Evolutionary conservation across 2,113 vertebrate genomes (phyloP).

Genomic region (Lichenostomus cassidix): DNA sequence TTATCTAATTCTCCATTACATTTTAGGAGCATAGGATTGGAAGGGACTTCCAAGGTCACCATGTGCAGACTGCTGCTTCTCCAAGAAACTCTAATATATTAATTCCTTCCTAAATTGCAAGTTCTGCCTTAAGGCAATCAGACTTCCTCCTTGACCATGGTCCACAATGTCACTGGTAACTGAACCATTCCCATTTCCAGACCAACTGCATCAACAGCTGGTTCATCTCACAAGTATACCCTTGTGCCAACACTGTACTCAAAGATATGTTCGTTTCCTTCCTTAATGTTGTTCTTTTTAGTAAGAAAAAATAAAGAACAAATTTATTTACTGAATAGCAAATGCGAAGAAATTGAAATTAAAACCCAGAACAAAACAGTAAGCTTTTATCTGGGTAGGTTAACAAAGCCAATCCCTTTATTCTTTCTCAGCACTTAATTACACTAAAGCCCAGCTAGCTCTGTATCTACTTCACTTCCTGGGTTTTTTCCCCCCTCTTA

Average conservation of each 20-base stretch:
- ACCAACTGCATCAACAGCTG: not conserved
- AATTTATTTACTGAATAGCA: not conserved
- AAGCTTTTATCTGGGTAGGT: not conserved
- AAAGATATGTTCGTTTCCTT: not conserved
- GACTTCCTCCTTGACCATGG: not conserved
- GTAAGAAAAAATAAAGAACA: not conserved
- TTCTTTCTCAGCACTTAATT: not conserved
- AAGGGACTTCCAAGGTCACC: not conserved
- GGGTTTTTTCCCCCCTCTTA: accelerated
- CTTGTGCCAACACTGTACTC: not conserved
- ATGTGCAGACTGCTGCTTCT: not conserved
- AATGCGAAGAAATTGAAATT: not conserved
- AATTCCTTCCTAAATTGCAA: not conserved
- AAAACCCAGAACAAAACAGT: not conserved
- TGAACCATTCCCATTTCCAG: not conserved
- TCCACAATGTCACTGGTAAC: not conserved
- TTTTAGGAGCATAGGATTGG: not conserved
- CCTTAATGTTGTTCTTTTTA: not conserved
- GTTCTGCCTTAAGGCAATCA: not conserved
- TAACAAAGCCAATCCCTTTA: not conserved
- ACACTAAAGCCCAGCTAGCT: not conserved
- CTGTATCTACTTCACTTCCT: not conserved
- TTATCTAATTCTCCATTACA: not conserved
- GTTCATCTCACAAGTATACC: not conserved
- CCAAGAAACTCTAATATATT: not conserved